Evolutionary conservation across 2,113 vertebrate genomes (phyloP).

Genomic region (Ardeotis arabs): DNA sequence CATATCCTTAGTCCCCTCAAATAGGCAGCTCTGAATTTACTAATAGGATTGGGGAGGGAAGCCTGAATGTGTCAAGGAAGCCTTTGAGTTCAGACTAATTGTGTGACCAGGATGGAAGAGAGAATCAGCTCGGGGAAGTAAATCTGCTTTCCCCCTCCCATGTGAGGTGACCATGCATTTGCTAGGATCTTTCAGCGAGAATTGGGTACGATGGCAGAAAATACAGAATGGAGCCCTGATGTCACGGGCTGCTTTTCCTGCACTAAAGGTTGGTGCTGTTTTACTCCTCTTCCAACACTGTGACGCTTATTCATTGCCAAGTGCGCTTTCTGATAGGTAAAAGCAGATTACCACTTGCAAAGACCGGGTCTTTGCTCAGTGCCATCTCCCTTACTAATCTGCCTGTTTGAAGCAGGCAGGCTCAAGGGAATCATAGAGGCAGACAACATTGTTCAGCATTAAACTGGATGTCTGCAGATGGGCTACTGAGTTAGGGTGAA

Average conservation of each 20-base stretch:
- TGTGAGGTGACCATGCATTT: conserved; percentile 45
- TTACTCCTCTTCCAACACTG: conserved; percentile 4
- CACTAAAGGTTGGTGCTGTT: conserved; percentile 35
- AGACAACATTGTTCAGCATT: background rate
- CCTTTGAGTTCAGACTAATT: background rate
- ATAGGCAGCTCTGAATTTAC: conserved; percentile 16
- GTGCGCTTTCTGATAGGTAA: background rate
- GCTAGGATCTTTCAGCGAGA: conserved; percentile 67
- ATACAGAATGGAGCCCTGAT: conserved; percentile 61
- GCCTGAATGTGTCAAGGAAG: conserved; percentile 20
- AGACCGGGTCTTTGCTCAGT: background rate
- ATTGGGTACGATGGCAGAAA: conserved; percentile 71
- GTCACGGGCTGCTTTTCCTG: conserved; percentile 46
- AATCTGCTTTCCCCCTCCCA: background rate
- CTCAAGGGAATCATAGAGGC: background rate
- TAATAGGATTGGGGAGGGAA: conserved; percentile 67
- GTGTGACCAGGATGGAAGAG: background rate
- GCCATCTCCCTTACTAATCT: background rate
- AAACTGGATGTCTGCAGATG: background rate
- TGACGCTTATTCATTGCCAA: background rate
- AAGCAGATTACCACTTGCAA: background rate
- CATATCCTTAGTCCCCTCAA: conserved; percentile 10
- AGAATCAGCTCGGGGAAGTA: background rate
- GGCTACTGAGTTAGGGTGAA: background rate
- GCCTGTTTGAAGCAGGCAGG: background rate